A percentile compares a stretch with the other conserved stretches of the same genome.
These are phyloP conservation scores for Colletes collaris DNA, from an alignment of 2,888 invertebrate species.

Conservation along the genomic window DNA sequence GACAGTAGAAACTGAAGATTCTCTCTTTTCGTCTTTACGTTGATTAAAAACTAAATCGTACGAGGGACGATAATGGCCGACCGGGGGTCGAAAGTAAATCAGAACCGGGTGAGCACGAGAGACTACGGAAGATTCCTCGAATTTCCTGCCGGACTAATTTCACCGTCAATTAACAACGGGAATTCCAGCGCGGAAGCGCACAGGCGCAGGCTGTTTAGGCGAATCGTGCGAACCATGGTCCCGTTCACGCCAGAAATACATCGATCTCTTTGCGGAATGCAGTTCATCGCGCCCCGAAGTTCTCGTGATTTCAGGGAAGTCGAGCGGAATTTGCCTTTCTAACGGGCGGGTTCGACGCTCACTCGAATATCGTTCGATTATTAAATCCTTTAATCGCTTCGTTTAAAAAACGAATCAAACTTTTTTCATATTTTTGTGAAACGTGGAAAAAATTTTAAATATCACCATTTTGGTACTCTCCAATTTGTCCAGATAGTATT, in stretches of 20 bases:
- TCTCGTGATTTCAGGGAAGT: not conserved
- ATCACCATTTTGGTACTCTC: no score
- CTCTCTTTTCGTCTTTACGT: no score
- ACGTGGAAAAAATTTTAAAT: no score
- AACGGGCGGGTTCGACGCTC: no score
- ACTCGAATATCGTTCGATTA: no score
- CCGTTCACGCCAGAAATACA: constrained; percentile 20
- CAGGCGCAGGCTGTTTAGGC: not conserved
- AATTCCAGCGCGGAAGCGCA: constrained; percentile 6
- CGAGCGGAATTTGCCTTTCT: no score
- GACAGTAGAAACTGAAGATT: no score
- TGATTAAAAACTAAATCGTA: no score
- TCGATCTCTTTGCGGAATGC: constrained; percentile 20
- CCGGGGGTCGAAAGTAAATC: not conserved
- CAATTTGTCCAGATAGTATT: no score
- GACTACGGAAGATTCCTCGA: constrained; percentile 9
- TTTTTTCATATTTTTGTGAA: no score
- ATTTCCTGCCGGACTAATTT: constrained; percentile 18
- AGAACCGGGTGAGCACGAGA: not conserved
- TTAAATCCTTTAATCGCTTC: no score
- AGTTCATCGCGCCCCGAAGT: not conserved
- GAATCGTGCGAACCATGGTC: not conserved
- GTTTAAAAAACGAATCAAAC: no score
- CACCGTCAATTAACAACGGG: constrained; percentile 23
- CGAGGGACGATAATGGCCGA: not conserved